phyloP scores from a whole-genome alignment of 2,888 invertebrate genomes.

The Acanthacorydalis orientalis region DNA sequence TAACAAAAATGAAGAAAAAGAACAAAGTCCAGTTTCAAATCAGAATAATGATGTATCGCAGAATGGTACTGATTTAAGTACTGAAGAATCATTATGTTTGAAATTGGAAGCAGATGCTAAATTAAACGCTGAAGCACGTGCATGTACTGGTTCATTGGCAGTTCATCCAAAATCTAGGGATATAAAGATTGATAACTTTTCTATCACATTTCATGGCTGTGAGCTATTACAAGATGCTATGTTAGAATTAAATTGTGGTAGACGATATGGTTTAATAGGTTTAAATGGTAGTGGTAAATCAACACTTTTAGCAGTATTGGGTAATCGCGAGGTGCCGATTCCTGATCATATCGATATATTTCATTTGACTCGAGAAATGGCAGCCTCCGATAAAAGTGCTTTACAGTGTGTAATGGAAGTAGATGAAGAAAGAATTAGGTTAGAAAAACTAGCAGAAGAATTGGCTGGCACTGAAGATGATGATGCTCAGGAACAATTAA shows the following conservation, averaged over 20 bases:
- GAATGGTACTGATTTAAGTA: slow-evolving; percentile 46
- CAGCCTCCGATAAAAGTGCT: slow-evolving; percentile 94
- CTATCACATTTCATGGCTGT: slow-evolving; percentile 94
- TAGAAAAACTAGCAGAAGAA: slow-evolving; percentile 86
- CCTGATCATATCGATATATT: slow-evolving; percentile 97
- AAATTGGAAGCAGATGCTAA: slow-evolving; percentile 82
- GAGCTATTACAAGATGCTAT: slow-evolving; percentile 92
- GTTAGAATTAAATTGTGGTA: slow-evolving; percentile 91
- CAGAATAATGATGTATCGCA: slow-evolving; percentile 19
- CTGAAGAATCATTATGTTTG: slow-evolving; percentile 69
- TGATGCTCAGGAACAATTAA: slow-evolving; percentile 84
- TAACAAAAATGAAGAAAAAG: slow-evolving; percentile 36
- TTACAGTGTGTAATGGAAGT: slow-evolving; percentile 96
- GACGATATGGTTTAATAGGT: slow-evolving; percentile 91
- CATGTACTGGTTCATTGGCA: slow-evolving; percentile 87
- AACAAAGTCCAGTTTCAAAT: slow-evolving; percentile 27
- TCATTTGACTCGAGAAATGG: slow-evolving; percentile 91
- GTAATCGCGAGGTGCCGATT: slow-evolving; percentile 87
- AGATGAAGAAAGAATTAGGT: slow-evolving; percentile 76
- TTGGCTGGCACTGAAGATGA: slow-evolving; percentile 76
- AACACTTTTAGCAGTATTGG: slow-evolving; percentile 78
- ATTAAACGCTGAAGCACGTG: slow-evolving; percentile 82
- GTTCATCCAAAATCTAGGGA: slow-evolving; percentile 94
- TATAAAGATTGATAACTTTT: slow-evolving; percentile 89
- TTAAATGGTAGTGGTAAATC: slow-evolving; percentile 85